Evolutionary conservation across 1,140 invertebrate species (phyloP).

Genomic region (Drosophila hydei): DNA sequence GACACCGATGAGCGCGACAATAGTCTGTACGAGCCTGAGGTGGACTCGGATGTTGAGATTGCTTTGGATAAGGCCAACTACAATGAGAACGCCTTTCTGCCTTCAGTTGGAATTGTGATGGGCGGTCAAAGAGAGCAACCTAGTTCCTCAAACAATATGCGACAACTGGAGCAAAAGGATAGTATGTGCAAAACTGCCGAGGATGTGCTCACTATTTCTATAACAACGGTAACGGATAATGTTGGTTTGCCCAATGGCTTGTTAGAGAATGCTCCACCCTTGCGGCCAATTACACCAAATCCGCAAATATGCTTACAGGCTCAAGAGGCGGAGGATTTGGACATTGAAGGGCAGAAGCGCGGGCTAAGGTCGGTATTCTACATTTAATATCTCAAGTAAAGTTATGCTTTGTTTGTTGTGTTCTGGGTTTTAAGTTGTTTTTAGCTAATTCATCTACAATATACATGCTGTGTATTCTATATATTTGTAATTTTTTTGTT

Average conservation of each 20-base stretch:
- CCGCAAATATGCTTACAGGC: conserved; percentile 87
- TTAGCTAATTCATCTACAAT: conserved; percentile 38
- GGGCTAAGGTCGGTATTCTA: conserved; percentile 82
- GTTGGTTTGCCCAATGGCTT: conserved; percentile 85
- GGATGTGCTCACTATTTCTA: conserved; percentile 84
- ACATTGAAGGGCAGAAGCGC: conserved; percentile 30
- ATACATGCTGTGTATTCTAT: conserved; percentile 34
- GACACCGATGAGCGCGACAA: conserved; percentile 85
- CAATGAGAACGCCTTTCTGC: conserved; percentile 85
- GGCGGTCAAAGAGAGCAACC: conserved; percentile 76
- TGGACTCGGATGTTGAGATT: conserved; percentile 74
- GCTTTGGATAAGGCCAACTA: conserved; percentile 62
- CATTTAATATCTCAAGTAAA: conserved; percentile 35
- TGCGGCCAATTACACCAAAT: conserved; percentile 84
- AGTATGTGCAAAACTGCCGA: conserved; percentile 83
- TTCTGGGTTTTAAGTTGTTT: conserved; percentile 46
- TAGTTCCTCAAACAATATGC: conserved; percentile 51
- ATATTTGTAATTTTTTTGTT: conserved; percentile 39
- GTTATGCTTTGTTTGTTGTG: conserved; percentile 35
- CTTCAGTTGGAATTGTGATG: conserved; percentile 88
- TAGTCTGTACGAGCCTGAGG: conserved; percentile 85
- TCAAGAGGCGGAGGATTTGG: conserved; percentile 47
- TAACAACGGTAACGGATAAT: conserved; percentile 85
- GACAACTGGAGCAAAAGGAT: conserved; percentile 82
- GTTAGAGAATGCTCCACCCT: conserved; percentile 72